These are phyloP conservation scores for Drosophila burlai DNA, from an alignment of 1,140 invertebrate species.

Conservation along the genomic window DNA sequence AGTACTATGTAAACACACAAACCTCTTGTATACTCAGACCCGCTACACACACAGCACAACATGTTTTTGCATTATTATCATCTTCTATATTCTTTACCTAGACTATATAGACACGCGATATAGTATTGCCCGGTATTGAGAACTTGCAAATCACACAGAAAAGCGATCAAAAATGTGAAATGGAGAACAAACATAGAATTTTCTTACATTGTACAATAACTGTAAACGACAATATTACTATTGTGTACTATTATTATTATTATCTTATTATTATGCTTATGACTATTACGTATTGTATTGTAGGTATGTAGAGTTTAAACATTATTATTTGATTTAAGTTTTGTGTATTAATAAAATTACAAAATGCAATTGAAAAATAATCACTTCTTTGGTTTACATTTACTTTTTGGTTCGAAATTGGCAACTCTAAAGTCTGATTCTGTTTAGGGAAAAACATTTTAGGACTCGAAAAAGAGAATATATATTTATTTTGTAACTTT, in stretches of 20 bases:
- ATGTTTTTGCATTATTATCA: slow-evolving; percentile 78
- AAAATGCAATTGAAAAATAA: slow-evolving; percentile 79
- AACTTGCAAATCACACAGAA: slow-evolving; percentile 27
- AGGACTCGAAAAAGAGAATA: slow-evolving; percentile 25
- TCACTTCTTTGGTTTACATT: slow-evolving; percentile 30
- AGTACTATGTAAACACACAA: slow-evolving; percentile 29
- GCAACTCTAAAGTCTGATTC: slow-evolving; percentile 69
- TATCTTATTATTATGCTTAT: slow-evolving; percentile 75
- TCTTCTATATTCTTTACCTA: slow-evolving; percentile 61
- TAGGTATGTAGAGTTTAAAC: slow-evolving; percentile 84
- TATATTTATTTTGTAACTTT: slow-evolving; percentile 28
- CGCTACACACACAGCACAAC: slow-evolving; percentile 38
- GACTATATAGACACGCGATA: slow-evolving; percentile 66
- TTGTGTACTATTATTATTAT: slow-evolving; percentile 82
- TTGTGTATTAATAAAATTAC: slow-evolving; percentile 80
- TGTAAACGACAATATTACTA: slow-evolving; percentile 80
- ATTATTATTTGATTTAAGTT: slow-evolving; percentile 79
- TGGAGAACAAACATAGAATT: slow-evolving; percentile 45
- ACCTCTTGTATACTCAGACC: slow-evolving; percentile 74
- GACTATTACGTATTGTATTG: slow-evolving; percentile 83
- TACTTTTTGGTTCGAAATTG: slow-evolving; percentile 13
- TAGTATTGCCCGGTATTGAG: slow-evolving; percentile 59
- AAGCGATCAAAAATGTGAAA: slow-evolving; percentile 2
- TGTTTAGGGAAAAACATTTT: slow-evolving; percentile 65
- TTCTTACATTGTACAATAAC: slow-evolving; percentile 76